phyloP scores from a whole-genome alignment of 1,140 invertebrate genomes.

The Eupristina koningsbergeri region DNA sequence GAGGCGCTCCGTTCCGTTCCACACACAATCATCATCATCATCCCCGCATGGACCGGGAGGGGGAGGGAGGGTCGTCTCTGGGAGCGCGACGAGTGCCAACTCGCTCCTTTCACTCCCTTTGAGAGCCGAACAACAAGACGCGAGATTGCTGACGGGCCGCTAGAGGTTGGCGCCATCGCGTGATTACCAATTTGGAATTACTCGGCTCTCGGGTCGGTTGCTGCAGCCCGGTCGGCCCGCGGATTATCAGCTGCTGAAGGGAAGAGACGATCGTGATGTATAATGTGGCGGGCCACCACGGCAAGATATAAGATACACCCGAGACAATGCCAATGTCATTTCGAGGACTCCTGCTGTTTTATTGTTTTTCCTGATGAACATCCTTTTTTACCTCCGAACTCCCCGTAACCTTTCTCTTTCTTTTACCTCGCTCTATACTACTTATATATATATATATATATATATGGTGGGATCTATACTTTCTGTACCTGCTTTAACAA shows the following conservation, averaged over 20 bases:
- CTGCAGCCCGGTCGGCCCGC: conserved; percentile 35
- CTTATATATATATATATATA: too few species aligned
- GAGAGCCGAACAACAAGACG: conserved; percentile 65
- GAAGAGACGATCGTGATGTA: conserved; percentile 55
- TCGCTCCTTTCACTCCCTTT: conserved; percentile 15
- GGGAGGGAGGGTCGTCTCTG: neutral
- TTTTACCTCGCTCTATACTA: too few species aligned
- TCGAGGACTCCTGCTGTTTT: conserved; percentile 37
- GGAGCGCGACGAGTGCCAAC: neutral
- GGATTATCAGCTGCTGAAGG: conserved; percentile 63
- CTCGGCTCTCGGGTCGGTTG: conserved; percentile 56
- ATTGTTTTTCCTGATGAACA: conserved; percentile 13
- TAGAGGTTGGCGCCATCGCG: conserved; percentile 73
- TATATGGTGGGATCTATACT: too few species aligned
- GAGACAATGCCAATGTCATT: conserved; percentile 48
- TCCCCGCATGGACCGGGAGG: conserved; percentile 50
- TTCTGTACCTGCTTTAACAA: too few species aligned
- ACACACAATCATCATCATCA: conserved; percentile 66
- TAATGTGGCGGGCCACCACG: conserved; percentile 32
- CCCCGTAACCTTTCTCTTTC: neutral
- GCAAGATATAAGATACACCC: conserved; percentile 39
- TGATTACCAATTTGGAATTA: conserved; percentile 75
- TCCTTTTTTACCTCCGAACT: neutral
- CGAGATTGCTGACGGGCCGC: conserved; percentile 71
- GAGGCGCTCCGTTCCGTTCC: conserved; percentile 64